Percentiles rank a stretch among this genome's conserved stretches.
These are phyloP conservation scores for Anthopleura sola DNA, from an alignment of 64 coral and sea anemone genomes.

Conservation along the genomic window DNA sequence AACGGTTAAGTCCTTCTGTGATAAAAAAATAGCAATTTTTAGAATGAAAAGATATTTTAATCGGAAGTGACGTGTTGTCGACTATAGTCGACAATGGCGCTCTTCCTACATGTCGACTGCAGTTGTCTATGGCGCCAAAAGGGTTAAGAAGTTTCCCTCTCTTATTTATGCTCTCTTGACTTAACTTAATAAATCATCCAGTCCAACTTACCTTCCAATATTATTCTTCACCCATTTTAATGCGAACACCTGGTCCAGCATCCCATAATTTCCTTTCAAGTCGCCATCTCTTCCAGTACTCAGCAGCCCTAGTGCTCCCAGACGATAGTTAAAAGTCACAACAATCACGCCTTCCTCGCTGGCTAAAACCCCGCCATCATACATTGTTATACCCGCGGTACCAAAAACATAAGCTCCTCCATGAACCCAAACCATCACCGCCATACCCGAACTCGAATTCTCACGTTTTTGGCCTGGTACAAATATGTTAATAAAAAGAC, in stretches of 20 bases:
- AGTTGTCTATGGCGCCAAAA: too few species aligned
- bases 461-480: not conserved
- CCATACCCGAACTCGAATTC: not conserved
- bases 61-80: too few species aligned
- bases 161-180: too few species aligned
- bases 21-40: too few species aligned
- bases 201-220: conserved; percentile 46
- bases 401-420: not conserved
- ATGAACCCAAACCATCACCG: conserved; percentile 8
- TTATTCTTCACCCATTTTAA: conserved; percentile 65
- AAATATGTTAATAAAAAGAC: not conserved
- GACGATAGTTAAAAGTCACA: not conserved
- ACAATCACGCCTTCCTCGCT: not conserved
- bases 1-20: too few species aligned
- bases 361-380: not conserved
- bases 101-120: too few species aligned
- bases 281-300: not conserved
- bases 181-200: not conserved
- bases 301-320: conserved; percentile 3
- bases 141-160: too few species aligned
- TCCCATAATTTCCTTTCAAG: conserved; percentile 43
- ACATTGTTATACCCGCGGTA: not conserved
- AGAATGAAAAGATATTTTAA: too few species aligned
- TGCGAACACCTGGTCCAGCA: conserved; percentile 57
- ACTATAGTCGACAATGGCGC: too few species aligned